Evolutionary conservation across 2,888 invertebrate species (phyloP).

Genomic region (Hydroisotoma schaefferi): DNA sequence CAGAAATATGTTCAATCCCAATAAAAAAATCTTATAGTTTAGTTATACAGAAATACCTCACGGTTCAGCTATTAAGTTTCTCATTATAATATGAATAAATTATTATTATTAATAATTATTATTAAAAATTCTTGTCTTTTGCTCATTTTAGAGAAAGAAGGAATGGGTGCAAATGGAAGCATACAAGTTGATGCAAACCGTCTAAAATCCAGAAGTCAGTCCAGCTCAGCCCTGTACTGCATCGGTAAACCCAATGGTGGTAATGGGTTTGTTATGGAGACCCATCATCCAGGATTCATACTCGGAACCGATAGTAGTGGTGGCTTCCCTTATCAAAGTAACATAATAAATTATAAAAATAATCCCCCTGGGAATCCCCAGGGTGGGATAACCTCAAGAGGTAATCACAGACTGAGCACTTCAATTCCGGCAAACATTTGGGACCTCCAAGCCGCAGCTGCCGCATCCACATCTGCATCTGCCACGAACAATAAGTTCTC

Average conservation of each 20-base stretch:
- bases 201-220: slow-evolving; percentile 47
- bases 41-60: too few relatives aligned
- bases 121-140: too few relatives aligned
- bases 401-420: too few relatives aligned
- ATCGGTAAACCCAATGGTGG: slow-evolving; percentile 34
- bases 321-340: slow-evolving; percentile 18
- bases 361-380: slow-evolving; percentile 22
- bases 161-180: slow-evolving; percentile 49
- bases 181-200: slow-evolving; percentile 40
- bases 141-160: slow-evolving; percentile 22
- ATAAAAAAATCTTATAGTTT: too few relatives aligned
- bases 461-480: too few relatives aligned
- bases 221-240: slow-evolving; percentile 46
- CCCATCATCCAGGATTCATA: too few relatives aligned
- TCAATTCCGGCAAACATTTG: slow-evolving; percentile 46
- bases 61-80: too few relatives aligned
- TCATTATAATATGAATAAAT: too few relatives aligned
- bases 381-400: too few relatives aligned
- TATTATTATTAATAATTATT: too few relatives aligned
- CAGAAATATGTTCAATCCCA: too few relatives aligned
- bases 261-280: too few relatives aligned
- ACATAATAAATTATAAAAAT: slow-evolving; percentile 28
- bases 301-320: slow-evolving; percentile 25
- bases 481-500: slow-evolving; percentile 39
- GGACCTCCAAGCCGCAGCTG: slow-evolving; percentile 41